These are phyloP conservation scores for Drosophila grimshawi DNA, from an alignment of 1,140 invertebrate species.

Conservation along the genomic window DNA sequence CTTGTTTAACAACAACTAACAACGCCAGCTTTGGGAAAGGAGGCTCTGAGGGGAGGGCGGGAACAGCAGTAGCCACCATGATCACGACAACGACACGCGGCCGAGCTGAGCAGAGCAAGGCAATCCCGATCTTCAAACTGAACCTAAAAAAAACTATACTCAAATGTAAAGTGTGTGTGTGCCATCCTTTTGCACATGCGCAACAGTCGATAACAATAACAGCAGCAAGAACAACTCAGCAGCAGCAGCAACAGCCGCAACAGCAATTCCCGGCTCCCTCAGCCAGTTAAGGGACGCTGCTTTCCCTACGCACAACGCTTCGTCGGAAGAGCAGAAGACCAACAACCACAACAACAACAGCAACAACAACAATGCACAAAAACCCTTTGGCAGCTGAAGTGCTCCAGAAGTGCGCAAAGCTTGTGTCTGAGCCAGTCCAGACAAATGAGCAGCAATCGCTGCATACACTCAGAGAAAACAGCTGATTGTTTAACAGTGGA, in stretches of 20 bases:
- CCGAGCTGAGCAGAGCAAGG: conserved; percentile 23
- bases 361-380: conserved; percentile 3
- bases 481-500: not conserved
- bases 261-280: conserved; percentile 1
- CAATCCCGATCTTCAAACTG: conserved; percentile 37
- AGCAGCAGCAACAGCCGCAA: not conserved
- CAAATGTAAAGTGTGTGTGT: conserved; percentile 7
- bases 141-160: conserved; percentile 15
- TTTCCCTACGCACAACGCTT: conserved; percentile 57
- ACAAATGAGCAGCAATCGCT: conserved; percentile 71
- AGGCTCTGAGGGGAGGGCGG: not conserved
- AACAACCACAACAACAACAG: conserved; percentile 26
- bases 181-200: conserved; percentile 52
- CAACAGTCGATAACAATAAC: conserved; percentile 18
- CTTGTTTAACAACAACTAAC: conserved; percentile 81
- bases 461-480: conserved; percentile 51
- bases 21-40: conserved; percentile 46
- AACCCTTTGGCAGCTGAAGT: conserved; percentile 70
- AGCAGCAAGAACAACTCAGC: not conserved
- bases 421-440: conserved; percentile 76
- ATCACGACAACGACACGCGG: conserved; percentile 47
- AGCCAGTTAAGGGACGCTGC: conserved; percentile 18
- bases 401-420: conserved; percentile 81
- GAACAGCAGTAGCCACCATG: conserved; percentile 35
- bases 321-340: conserved; percentile 26